Evolutionary conservation across 2,888 invertebrate species (phyloP), one percentile per base, ranked within the genome.

Genomic region (Zaprionus lineosus): DNA sequence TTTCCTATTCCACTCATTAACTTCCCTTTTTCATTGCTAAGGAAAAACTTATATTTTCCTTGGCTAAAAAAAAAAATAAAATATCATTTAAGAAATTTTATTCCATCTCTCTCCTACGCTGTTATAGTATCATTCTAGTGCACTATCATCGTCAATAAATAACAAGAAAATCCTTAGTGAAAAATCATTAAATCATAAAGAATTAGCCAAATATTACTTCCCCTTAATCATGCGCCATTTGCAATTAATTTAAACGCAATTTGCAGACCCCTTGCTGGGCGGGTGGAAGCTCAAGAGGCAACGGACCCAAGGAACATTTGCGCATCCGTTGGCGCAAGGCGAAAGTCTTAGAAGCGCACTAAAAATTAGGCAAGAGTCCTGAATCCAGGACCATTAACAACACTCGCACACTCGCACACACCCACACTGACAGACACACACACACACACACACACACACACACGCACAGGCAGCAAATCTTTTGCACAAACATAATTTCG

Each of bases 401-500:
- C 46, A 15, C 39, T 28, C 62, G 29, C 47, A 31, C 24, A 19
- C 37, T 2, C 16, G 31, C 64, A 44, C 21, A 33, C 53, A 39
- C 33, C 3, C n/a, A 48, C 19, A 31, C 36, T 7, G 3, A 12
- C 18, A 29, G 15, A 33, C 21, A 57, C 9, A 43, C 9, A 31
- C n/a, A 46, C 12, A 21, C 9, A 19, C 1, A 37, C 8, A 16
- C 2, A 7, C 11, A 51, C 8, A 14, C 36, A 47, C 43, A 41
- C 26, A n/a, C 34, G 28, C 39, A 36, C 44, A 48, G 36, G 28
- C 65, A 46, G 63, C 69, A 77, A 81, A 83, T 85, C 81, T 85
- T 84, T 82, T 64, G 79, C 73, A 74, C 81, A 79, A 84, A 84
- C 83, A 81, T 81, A 85, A 84, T 79, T 81, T 85, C 75, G 74